These are phyloP conservation scores for Drosophila antonietae DNA, from an alignment of 2,888 invertebrate genomes.

Conservation along the genomic window DNA sequence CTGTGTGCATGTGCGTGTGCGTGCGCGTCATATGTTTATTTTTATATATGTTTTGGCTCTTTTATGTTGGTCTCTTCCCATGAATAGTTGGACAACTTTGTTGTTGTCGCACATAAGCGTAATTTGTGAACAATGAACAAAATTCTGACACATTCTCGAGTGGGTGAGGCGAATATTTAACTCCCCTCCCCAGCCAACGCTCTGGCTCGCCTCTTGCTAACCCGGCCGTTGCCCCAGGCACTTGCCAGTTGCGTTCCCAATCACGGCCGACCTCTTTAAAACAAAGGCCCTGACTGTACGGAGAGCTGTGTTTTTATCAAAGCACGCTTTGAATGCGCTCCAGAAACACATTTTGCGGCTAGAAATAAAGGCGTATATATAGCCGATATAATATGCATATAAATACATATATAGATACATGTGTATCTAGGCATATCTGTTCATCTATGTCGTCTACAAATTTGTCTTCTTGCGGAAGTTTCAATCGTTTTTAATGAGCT, in stretches of 20 bases:
- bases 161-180: not conserved
- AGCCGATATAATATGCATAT: not conserved
- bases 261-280: constrained; percentile 11
- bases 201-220: not conserved
- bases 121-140: constrained; percentile 40
- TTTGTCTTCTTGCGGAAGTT: constrained; percentile 58
- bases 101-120: constrained; percentile 20
- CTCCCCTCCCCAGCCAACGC: not conserved
- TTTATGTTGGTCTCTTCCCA: constrained; percentile 32
- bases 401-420: not conserved
- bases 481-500: constrained; percentile 72
- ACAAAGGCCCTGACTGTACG: constrained; percentile 23
- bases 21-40: not conserved
- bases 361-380: not conserved
- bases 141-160: constrained; percentile 10
- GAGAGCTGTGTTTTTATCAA: constrained; percentile 1
- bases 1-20: constrained; percentile 1
- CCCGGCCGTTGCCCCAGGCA: not conserved
- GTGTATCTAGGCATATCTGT: not conserved
- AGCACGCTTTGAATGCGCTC: constrained; percentile 1
- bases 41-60: not conserved
- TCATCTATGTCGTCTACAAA: constrained; percentile 8
- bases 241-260: not conserved
- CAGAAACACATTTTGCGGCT: constrained; percentile 22
- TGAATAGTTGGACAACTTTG: constrained; percentile 40